Evolutionary conservation across 2,888 invertebrate species (phyloP), one percentile per base, ranked within the genome.

Genomic region (Euphydryas editha): DNA sequence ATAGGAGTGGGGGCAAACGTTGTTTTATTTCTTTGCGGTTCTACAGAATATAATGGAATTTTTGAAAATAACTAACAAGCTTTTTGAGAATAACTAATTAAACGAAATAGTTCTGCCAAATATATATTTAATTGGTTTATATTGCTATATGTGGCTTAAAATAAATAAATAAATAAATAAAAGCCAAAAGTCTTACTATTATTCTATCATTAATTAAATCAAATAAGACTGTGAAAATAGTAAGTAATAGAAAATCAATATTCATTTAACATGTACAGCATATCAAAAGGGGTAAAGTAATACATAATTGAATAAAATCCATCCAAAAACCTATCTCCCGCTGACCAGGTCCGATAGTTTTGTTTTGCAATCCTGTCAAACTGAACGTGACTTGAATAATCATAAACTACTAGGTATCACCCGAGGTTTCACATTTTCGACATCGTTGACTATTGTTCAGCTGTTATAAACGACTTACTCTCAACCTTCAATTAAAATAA

Each of bases 341-440:
- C 42, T 63, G 63, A 44, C 63, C 58, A 58, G 39, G 49, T 17
- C 42, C 39, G 39, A 67, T 67, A 37, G 56, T 59, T 24, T 46
- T 42, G 61, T 65, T 65, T 65, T 58, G 57, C 37, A 61, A 56
- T 58, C 39, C 39, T 58, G 21, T 61, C 54, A 54, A 58, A 17
- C 8, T 37, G 18, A 10, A 65, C 68, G 65, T 68, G 65, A 62
- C 17, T 11, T 13, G 65, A 65, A 65, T 68, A 68, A 68, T 58
- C 46, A 54, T 17, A 65, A 62, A 44, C 15, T 44, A 6, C 42
- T n/a, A 15, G 7, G 39, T 4, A 11, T 15, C 39, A 13, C 39
- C 3, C 37, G 37, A 8, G 11, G 15, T 39, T 39, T 39, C 39
- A 13, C 11, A 4, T 39, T 30, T n/a, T n/a, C n/a, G 30, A 1